Conservation (phyloP, 2,888 invertebrate species). For the Callimorpha dominula region DNA sequence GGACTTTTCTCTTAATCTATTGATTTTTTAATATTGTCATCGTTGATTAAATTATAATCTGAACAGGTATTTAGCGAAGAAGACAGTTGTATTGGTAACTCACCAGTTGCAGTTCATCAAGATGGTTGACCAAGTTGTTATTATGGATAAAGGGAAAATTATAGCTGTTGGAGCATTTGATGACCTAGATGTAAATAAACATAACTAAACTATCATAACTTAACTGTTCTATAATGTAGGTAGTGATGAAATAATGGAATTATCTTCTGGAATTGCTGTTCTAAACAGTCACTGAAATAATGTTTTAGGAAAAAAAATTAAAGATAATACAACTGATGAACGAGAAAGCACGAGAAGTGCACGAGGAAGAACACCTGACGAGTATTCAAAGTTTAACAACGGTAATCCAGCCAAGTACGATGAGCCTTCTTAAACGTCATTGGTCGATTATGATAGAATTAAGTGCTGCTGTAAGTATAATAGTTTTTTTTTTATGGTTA, state of each 20-base stretch:
- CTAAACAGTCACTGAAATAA: neutral
- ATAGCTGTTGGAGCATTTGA: constrained; percentile 73
- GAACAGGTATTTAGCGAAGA: constrained; percentile 85
- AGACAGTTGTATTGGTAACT: constrained; percentile 92
- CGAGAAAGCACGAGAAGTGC: constrained; percentile 71
- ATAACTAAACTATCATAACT: neutral
- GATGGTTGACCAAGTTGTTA: constrained; percentile 87
- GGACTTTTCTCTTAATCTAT: neutral
- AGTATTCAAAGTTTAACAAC: constrained; percentile 55
- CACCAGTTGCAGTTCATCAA: constrained; percentile 94
- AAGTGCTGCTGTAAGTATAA: constrained; percentile 62
- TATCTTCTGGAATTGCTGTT: no score
- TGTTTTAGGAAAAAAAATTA: constrained; percentile 67
- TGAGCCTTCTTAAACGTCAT: constrained; percentile 68
- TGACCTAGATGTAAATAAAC: constrained; percentile 68
- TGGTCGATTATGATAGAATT: constrained; percentile 69
- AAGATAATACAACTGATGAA: constrained; percentile 76
- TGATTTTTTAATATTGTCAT: neutral
- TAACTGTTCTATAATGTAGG: no score
- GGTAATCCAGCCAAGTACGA: constrained; percentile 60
- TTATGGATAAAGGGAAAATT: constrained; percentile 77
- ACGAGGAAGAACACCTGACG: constrained; percentile 61
- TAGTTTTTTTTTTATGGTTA: neutral
- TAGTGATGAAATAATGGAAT: no score
- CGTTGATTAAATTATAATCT: constrained; percentile 1